Base-by-base conservation (phyloP, 2,888 invertebrate species). In the Drosophila putrida region DNA sequence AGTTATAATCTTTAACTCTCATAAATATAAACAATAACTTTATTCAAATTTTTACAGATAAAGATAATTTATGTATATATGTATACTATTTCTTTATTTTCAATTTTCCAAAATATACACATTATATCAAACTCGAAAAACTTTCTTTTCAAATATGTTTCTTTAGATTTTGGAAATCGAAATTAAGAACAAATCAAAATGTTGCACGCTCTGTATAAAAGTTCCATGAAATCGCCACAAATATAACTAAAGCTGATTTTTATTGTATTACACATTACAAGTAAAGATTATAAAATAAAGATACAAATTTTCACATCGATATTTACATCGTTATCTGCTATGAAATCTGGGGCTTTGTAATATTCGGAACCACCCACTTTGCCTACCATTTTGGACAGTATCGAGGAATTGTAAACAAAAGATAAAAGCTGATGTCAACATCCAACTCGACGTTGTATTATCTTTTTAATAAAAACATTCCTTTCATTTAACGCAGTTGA, bases 381-480 rank as follows among this genome's bases (percentile, higher is more conserved):
- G 5, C 27, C 35, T 4, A 27, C n/a, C 2, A n/a, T 33, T 54
- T 58, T 15, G 31, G 35, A 8, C 10, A 43, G n/a, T 10, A 41
- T 53, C 20, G 36, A 31, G 63, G 36, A 69, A 61, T 31, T 66
- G 75, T 55, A 64, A 49, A 67, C 41, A 62, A 33, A 44, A 82
- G 83, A 82, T 86, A 86, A 77, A 70, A 51, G 60, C 78, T 60
- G 41, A 33, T 62, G 62, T 50, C 43, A 54, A 66, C 69, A 77
- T 46, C 20, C 57, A 63, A 65, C 61, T 71, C 44, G 49, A 38
- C 69, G 38, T 46, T 46, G 35, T 58, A 60, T 83, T 86, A 83
- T 83, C 82, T 83, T 83, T 86, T 83, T 83, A 88, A 88, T 83
- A 83, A 80, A 71, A 86, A 80, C 62, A 58, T 66, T 80, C 53